phyloP scores from a whole-genome alignment of 2,113 vertebrate genomes.

The Cyanoliseus patagonus region DNA sequence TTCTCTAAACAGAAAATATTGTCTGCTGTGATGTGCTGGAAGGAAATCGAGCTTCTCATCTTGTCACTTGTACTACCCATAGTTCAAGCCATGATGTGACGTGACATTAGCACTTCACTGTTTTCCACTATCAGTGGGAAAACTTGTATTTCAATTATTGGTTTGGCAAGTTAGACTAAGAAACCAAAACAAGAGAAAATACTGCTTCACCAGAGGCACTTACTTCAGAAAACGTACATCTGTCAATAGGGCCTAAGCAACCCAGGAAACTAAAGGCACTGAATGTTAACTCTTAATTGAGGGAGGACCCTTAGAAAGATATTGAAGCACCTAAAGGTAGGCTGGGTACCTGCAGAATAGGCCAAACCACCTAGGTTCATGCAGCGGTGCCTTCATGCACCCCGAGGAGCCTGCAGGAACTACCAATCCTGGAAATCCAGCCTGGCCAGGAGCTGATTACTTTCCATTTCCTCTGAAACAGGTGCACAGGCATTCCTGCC shows the following conservation, averaged over 20 bases:
- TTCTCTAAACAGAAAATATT: neutral
- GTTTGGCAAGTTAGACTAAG: neutral
- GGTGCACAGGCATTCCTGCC: neutral
- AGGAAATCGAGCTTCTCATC: neutral
- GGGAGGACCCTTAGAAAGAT: neutral
- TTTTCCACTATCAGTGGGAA: neutral
- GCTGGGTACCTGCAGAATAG: neutral
- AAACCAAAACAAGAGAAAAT: neutral
- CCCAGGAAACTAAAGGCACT: neutral
- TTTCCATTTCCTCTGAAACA: neutral
- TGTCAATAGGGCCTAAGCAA: neutral
- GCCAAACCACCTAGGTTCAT: neutral
- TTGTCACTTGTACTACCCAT: neutral
- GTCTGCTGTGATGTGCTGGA: neutral
- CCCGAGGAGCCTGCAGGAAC: neutral
- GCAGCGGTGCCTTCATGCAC: fast-evolving
- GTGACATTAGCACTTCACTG: neutral
- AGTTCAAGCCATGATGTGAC: neutral
- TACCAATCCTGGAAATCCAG: neutral
- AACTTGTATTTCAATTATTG: neutral
- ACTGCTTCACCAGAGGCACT: neutral
- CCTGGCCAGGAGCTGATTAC: neutral
- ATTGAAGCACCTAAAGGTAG: neutral
- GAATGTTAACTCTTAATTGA: neutral
- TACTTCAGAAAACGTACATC: neutral